Base-by-base conservation (phyloP, 2,113 vertebrate species). In the Lepus timidus region DNA sequence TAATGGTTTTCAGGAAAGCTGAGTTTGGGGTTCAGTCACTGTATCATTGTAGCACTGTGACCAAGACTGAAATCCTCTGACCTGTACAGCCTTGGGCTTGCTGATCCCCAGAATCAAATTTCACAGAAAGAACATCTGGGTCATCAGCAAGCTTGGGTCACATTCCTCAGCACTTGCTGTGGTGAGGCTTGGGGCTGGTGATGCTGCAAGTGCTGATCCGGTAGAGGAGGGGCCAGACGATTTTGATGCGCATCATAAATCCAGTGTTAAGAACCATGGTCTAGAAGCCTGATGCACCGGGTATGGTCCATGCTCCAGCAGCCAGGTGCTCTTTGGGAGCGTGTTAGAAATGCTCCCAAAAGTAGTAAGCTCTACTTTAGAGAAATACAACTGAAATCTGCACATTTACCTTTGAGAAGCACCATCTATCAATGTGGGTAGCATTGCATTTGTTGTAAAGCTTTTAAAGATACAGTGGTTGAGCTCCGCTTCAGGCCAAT, bases 271-370 rank as follows among this genome's bases (percentile, higher is more conserved):
- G 31, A 92, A 81, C n/a, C 25, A 64, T 29, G 33, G 33, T 36
- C 4, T 4, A 79, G 39, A 55, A 81, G 3, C 9, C 3, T 27
- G 44, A 25, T 64, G 4, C 55, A 39, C 19, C 20, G 51, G 29
- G 51, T n/a, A 19, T 31, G 14, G 16, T 3, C 73, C 29, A 10
- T 0, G 6, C 0, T 0, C 16, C 9, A 58, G 10, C 36, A 58
- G 36, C 23, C 6, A 4, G 8, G 14, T 9, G 58, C 4, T 17
- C 9, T 80, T n/a, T 9, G 36, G 6, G n/a, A 70, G n/a, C 29
- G 31, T 87, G 16, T 74, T n/a, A 13, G 27, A 88, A 84, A 36
- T 19, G 3, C 3, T 7, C 44, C 44, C 44, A 44, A 78, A 14
- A 61, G 6, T 67, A 33, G 84, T 22, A 49, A 51, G 25, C 9